Conservation (phyloP, 2,797 vertebrate species). For the Aplochiton taeniatus region DNA sequence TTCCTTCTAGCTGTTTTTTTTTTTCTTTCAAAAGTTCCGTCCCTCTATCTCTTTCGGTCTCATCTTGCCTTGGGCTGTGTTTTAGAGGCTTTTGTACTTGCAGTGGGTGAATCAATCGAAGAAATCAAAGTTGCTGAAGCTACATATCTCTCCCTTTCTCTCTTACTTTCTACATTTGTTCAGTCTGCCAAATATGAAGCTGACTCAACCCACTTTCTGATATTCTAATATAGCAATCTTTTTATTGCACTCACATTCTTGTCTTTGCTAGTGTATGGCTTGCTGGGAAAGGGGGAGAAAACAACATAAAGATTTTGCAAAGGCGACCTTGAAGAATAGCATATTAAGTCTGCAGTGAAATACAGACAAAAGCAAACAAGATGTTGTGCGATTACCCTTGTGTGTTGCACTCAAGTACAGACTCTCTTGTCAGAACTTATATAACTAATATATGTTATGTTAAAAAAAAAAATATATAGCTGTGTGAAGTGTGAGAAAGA, state of each 20-base stretch:
- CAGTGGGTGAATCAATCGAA: constrained; percentile 37
- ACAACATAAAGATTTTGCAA: constrained; percentile 17
- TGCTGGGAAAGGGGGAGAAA: constrained; percentile 18
- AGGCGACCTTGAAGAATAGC: constrained; percentile 35
- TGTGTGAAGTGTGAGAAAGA: no score
- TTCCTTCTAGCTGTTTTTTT: constrained; percentile 15
- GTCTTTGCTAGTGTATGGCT: constrained; percentile 17
- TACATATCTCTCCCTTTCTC: constrained; percentile 14
- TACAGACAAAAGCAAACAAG: constrained; percentile 33
- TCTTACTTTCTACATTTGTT: constrained; percentile 22
- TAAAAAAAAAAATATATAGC: no score
- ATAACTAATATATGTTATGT: no score
- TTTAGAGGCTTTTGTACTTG: constrained; percentile 49
- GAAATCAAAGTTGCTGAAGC: constrained; percentile 44
- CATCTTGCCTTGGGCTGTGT: constrained; percentile 36
- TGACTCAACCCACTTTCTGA: constrained; percentile 27
- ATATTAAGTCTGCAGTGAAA: constrained; percentile 10
- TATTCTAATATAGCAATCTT: constrained; percentile 17
- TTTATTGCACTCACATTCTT: constrained; percentile 18
- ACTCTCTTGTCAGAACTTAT: constrained; percentile 12
- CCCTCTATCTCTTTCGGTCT: neutral
- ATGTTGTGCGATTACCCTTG: constrained; percentile 19
- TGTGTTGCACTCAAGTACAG: constrained; percentile 4
- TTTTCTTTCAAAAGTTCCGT: neutral
- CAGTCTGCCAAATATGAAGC: constrained; percentile 17